phyloP scores from a whole-genome alignment of 2,113 vertebrate species.

The Strix uralensis region DNA sequence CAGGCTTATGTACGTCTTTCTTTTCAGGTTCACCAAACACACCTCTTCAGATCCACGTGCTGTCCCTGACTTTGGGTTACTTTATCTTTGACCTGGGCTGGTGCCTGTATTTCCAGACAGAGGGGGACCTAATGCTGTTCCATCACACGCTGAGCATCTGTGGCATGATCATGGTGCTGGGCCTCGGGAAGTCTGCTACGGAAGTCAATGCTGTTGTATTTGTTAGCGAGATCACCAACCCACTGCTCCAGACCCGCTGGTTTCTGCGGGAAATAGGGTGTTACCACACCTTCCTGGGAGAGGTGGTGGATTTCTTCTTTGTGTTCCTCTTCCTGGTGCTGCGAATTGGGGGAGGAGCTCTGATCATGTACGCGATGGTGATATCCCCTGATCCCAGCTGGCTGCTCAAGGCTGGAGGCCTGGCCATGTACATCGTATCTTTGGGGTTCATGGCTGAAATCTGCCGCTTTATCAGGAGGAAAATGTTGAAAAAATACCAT shows the following conservation, averaged over 20 bases:
- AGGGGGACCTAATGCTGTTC: slow-evolving; percentile 84
- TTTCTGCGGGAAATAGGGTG: slow-evolving; percentile 81
- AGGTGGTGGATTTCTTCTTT: slow-evolving; percentile 80
- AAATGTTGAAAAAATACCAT: slow-evolving; percentile 56
- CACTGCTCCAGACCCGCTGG: slow-evolving; percentile 87
- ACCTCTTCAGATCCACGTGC: slow-evolving; percentile 77
- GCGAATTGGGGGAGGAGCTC: slow-evolving; percentile 80
- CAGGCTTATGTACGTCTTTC: neutral
- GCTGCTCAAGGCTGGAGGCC: slow-evolving; percentile 83
- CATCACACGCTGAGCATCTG: slow-evolving; percentile 88
- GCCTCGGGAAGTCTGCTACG: slow-evolving; percentile 80
- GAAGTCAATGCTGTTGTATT: slow-evolving; percentile 84
- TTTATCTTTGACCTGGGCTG: slow-evolving; percentile 90
- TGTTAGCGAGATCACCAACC: slow-evolving; percentile 89
- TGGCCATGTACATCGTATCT: slow-evolving; percentile 86
- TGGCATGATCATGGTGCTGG: slow-evolving; percentile 83
- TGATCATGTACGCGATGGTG: slow-evolving; percentile 81
- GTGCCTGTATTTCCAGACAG: slow-evolving; percentile 85
- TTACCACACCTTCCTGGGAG: slow-evolving; percentile 72
- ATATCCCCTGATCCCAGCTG: slow-evolving; percentile 76
- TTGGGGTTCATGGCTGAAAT: slow-evolving; percentile 85
- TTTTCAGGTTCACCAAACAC: slow-evolving; percentile 84
- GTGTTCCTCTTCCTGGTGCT: slow-evolving; percentile 82
- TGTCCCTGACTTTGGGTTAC: slow-evolving; percentile 85
- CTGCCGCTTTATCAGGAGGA: slow-evolving; percentile 77